Conservation (phyloP, 2,797 vertebrate species). For the Hemibagrus guttatus region DNA sequence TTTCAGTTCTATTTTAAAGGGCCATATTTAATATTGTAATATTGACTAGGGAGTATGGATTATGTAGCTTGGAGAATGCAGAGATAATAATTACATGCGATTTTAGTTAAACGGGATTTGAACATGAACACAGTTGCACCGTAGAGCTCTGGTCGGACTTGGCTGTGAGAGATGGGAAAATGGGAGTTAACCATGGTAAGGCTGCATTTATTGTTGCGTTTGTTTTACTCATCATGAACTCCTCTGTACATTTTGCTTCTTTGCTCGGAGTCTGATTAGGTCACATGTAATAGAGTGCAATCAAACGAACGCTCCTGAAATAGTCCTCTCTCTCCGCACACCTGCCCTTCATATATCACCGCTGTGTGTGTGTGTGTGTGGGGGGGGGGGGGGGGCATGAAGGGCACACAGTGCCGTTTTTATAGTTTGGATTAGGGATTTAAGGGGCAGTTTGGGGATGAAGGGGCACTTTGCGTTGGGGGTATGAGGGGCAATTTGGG, state of each 20-base stretch:
- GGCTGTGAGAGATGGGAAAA: constrained; percentile 74
- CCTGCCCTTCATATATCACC: constrained; percentile 26
- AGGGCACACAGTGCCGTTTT: neutral
- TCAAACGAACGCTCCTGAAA: constrained; percentile 20
- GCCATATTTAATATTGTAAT: neutral
- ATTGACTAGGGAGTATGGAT: too few species aligned
- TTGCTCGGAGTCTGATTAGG: neutral
- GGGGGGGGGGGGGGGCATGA: neutral
- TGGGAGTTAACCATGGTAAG: constrained; percentile 80
- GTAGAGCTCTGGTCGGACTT: constrained; percentile 36
- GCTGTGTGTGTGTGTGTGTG: constrained; percentile 8
- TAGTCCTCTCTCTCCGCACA: constrained; percentile 30
- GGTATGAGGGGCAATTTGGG: neutral
- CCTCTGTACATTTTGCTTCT: neutral
- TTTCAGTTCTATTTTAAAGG: neutral
- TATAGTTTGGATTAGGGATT: neutral
- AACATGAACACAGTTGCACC: constrained; percentile 61
- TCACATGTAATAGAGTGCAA: constrained; percentile 6
- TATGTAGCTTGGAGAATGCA: neutral
- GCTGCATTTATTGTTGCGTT: neutral
- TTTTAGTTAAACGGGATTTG: neutral
- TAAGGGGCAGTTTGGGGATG: neutral
- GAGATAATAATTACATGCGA: neutral
- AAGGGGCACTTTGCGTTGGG: neutral
- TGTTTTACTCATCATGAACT: neutral